Evolutionary conservation across 2,888 invertebrate species (phyloP).

Genomic region (Molorchus minor): DNA sequence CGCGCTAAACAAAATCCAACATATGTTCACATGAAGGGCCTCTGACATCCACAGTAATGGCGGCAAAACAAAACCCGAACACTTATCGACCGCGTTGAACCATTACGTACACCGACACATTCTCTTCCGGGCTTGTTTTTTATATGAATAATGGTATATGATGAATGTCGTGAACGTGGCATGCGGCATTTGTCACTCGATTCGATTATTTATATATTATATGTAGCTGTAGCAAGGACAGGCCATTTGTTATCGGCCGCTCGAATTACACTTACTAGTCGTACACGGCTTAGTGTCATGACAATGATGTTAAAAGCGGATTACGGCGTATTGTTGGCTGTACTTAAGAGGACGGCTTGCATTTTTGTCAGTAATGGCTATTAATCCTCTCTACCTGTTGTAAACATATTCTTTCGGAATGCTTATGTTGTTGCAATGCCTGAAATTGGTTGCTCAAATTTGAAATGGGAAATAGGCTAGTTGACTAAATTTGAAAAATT

Average conservation of each 20-base stretch:
- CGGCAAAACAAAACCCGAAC: conserved; percentile 44
- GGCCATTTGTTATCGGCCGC: conserved; percentile 46
- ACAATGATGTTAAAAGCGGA: conserved; percentile 50
- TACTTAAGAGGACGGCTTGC: conserved; percentile 51
- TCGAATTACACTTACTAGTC: conserved; percentile 49
- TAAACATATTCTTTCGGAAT: too few species aligned
- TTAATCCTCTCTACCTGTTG: conserved; percentile 38
- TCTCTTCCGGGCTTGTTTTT: conserved; percentile 51
- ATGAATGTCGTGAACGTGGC: conserved; percentile 37
- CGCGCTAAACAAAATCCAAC: conserved; percentile 16
- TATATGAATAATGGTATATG: conserved; percentile 25
- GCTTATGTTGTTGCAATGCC: too few species aligned
- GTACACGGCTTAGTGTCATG: conserved; percentile 41
- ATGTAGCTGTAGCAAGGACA: conserved; percentile 47
- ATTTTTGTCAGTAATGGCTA: conserved; percentile 40
- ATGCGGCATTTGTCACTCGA: conserved; percentile 49
- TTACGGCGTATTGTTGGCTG: conserved; percentile 51
- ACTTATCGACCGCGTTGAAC: conserved; percentile 57
- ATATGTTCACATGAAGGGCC: conserved; percentile 19
- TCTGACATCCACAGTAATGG: conserved; percentile 25
- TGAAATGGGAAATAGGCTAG: too few species aligned
- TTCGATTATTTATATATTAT: conserved; percentile 53
- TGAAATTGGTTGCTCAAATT: too few species aligned
- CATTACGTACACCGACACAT: conserved; percentile 54
- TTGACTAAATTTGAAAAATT: too few species aligned